Base-by-base conservation (phyloP, 2,888 invertebrate genomes). In the Steinernema scapterisci region DNA sequence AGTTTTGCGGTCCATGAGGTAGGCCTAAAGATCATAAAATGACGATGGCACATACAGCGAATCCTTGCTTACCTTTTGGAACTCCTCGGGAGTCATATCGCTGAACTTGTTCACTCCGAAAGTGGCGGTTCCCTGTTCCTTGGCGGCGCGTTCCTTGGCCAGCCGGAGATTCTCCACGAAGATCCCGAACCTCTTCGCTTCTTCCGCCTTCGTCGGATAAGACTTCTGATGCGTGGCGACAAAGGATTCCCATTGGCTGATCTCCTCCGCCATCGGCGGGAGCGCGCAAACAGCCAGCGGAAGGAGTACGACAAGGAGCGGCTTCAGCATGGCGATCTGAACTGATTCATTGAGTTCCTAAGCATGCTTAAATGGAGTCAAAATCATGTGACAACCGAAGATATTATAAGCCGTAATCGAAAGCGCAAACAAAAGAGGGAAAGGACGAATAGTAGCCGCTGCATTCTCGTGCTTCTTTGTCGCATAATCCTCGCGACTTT, bases 21-120 rank as follows among this genome's bases (percentile, higher is more conserved):
- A 16, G 16, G 63, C 3, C 54, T 54, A 19, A 9, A 51, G 19
- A 9, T 13, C 51, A 51, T 11, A n/a, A 9, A 19, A 51, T 19
- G 9, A 6, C 11, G 6, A 9, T 51, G 6, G 11, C 19, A 11
- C 19, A 6, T 6, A 19, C 13, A 51, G 51, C 11, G 11, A 19
- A 19, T 19, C 2, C 3, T 16, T n/a, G 48, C 6, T 23, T 13
- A 54, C 54, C 31, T 31, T 63, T 6, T 31, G 27, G 63, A 63
- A 63, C 31, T 63, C 63, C 31, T 63, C 63, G 31, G 1, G 31
- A 31, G 63, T 31, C 31, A 63, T 1, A n/a, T 63, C 63, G 63
- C 25, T 25, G 63, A 63, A 63, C 6, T 21, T 27, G 16, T 63
- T 27, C 27, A 63, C 63, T 27, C 63, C 63, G 63, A 63, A 63